Evolutionary conservation across 2,797 vertebrate species (phyloP).

Genomic region (Propithecus deckenii): DNA sequence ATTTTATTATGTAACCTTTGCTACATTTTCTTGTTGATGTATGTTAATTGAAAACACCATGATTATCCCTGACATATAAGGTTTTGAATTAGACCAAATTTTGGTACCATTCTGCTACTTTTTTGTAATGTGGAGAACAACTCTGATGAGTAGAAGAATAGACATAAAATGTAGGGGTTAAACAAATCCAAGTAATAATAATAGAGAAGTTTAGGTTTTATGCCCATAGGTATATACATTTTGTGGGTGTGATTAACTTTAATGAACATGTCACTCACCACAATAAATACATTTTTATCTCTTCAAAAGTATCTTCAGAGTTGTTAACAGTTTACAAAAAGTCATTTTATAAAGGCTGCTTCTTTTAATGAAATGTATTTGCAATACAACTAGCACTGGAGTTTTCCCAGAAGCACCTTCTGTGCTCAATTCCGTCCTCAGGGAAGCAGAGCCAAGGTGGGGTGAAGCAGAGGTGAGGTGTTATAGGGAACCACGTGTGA

Average conservation of each 20-base stretch:
- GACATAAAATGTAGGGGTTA: neutral
- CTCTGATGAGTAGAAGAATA: neutral
- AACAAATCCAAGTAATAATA: neutral
- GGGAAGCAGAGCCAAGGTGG: neutral
- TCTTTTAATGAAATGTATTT: neutral
- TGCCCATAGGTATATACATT: rapidly evolving
- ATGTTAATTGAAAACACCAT: neutral
- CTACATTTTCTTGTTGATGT: neutral
- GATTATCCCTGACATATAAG: neutral
- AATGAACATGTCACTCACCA: neutral
- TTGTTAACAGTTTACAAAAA: neutral
- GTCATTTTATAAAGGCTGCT: neutral
- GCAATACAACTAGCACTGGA: too few relatives aligned
- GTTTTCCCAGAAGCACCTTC: too few relatives aligned
- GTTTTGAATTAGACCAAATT: neutral
- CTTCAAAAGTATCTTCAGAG: neutral
- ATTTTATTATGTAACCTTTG: too few relatives aligned
- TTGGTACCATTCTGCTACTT: neutral
- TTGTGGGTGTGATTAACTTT: neutral
- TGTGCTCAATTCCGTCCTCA: neutral
- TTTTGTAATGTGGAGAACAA: neutral
- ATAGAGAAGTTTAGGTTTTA: too few relatives aligned
- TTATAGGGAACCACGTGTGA: neutral
- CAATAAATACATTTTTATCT: neutral
- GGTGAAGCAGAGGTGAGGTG: neutral